Evolutionary conservation across 35 echinoderm and acorn worm species (phyloP).

Genomic region (Ptychodera flava): DNA sequence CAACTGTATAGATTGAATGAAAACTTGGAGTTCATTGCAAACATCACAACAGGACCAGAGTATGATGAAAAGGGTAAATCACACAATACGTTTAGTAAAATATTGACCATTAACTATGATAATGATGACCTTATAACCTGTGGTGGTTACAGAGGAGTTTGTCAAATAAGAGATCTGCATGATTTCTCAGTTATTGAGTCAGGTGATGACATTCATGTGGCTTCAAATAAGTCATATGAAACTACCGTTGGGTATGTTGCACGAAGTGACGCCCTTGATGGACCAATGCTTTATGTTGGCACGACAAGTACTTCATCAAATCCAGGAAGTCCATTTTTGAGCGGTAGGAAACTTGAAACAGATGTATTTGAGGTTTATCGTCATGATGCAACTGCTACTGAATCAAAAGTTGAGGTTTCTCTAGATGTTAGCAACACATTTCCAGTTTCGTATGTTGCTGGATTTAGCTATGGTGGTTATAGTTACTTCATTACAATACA

Average conservation of each 20-base stretch:
- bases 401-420: no score
- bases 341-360: not conserved
- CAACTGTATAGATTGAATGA: not conserved
- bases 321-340: not conserved
- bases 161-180: not conserved
- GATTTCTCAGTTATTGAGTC: not conserved
- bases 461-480: not conserved
- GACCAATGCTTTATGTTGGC: no score
- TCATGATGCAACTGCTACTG: no score
- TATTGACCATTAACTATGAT: not conserved
- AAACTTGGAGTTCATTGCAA: not conserved
- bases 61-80: not conserved
- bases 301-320: no score
- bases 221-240: no score
- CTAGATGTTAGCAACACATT: no score
- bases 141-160: not conserved
- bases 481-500: not conserved
- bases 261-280: no score
- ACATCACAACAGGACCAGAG: not conserved
- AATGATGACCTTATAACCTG: not conserved
- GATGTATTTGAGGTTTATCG: no score
- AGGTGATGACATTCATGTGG: no score
- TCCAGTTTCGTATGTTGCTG: not conserved
- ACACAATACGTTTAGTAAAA: not conserved
- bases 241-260: no score